Percentiles rank a stretch among this genome's conserved stretches.
phyloP scores from a whole-genome alignment of 1,140 invertebrate genomes.

The Stenopsyche tienmushanensis region DNA sequence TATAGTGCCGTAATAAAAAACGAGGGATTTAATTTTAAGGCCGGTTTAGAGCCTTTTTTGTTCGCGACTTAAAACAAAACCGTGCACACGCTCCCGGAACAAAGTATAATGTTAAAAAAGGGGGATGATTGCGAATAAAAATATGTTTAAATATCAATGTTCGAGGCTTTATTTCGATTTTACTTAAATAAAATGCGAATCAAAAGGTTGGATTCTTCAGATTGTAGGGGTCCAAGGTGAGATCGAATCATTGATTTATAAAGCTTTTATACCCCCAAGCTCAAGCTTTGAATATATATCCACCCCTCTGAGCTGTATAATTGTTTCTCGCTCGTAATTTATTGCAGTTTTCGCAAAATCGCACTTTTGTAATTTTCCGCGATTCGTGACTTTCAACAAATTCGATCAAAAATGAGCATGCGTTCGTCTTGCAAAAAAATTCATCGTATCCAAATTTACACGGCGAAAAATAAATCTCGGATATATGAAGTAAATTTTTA shows the following conservation, averaged over 20 bases:
- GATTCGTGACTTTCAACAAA: conserved; percentile 18
- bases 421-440: too few species aligned
- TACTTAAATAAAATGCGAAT: too few species aligned
- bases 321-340: conserved; percentile 17
- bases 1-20: background rate
- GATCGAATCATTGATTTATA: conserved; percentile 24
- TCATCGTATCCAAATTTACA: too few species aligned
- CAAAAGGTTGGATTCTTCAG: background rate
- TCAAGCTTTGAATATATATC: background rate
- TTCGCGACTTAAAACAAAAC: too few species aligned
- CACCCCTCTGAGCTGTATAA: conserved; percentile 3
- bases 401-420: too few species aligned
- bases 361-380: conserved; percentile 7
- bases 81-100: too few species aligned
- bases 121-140: too few species aligned
- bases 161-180: too few species aligned
- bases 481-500: too few species aligned
- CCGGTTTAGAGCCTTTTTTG: conserved; percentile 11
- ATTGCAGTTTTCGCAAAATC: conserved; percentile 15
- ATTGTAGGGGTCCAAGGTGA: conserved; percentile 17
- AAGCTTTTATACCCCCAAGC: background rate
- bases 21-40: conserved; percentile 19
- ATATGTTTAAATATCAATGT: too few species aligned
- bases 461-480: too few species aligned
- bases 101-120: too few species aligned